Conservation (phyloP, 2,888 invertebrate genomes). For the Drosophila cracens region DNA sequence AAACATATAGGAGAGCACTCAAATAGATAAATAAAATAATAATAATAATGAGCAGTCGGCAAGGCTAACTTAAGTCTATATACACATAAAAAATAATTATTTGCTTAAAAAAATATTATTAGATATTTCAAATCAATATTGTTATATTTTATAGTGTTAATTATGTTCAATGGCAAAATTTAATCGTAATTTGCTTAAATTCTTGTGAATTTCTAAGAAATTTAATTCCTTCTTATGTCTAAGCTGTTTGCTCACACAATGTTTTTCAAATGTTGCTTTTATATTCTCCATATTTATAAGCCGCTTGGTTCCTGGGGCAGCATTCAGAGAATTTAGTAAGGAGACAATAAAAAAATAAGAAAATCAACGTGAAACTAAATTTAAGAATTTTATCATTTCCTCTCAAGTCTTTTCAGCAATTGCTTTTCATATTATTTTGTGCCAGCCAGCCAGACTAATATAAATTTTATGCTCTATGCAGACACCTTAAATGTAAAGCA, state of each 20-base stretch:
- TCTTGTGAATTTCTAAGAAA: neutral
- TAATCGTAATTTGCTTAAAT: neutral
- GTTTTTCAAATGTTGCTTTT: constrained; percentile 8
- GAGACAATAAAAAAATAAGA: neutral
- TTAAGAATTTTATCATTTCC: constrained; percentile 17
- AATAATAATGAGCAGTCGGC: neutral
- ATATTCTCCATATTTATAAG: constrained; percentile 29
- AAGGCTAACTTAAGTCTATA: neutral
- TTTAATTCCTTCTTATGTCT: constrained; percentile 1
- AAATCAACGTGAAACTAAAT: constrained; percentile 33
- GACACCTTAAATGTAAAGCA: constrained; percentile 56
- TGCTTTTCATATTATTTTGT: constrained; percentile 46
- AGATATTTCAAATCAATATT: neutral
- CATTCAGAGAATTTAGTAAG: constrained; percentile 3
- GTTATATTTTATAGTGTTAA: neutral
- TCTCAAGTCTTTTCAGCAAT: constrained; percentile 33
- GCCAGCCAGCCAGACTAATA: constrained; percentile 51
- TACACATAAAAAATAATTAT: neutral
- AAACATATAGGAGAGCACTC: too few relatives aligned
- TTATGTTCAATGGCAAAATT: neutral
- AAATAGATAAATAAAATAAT: neutral
- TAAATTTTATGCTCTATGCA: constrained; percentile 61
- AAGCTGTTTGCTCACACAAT: constrained; percentile 42
- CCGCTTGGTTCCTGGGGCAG: constrained; percentile 30
- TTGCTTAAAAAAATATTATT: neutral